Percentiles rank a stretch among this genome's conserved stretches.
These are phyloP conservation scores for Oryzias sinensis DNA, from an alignment of 2,797 vertebrate species.

Conservation along the genomic window DNA sequence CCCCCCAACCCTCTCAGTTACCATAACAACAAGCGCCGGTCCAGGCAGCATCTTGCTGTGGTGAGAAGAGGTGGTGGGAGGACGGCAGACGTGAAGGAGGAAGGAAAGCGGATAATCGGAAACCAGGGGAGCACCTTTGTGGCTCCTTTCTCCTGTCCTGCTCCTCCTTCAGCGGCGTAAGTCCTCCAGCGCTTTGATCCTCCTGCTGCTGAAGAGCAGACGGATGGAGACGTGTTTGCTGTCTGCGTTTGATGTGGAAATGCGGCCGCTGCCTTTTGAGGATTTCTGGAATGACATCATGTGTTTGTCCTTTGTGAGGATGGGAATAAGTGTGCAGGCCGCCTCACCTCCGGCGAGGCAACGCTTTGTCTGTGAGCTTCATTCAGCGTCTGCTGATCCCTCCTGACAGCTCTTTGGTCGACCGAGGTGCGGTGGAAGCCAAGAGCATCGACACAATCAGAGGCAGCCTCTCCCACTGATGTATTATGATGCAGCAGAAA, in stretches of 20 bases:
- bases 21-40: slow-evolving; percentile 77
- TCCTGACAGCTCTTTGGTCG: slow-evolving; percentile 26
- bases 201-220: slow-evolving; percentile 1
- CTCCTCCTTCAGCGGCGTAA: slow-evolving; percentile 58
- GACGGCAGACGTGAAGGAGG: slow-evolving; percentile 37
- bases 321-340: slow-evolving; percentile 36
- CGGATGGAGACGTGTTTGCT: slow-evolving; percentile 17
- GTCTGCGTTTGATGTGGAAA: slow-evolving; percentile 26
- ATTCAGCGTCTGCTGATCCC: slow-evolving; percentile 27
- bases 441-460: slow-evolving; percentile 31
- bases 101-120: slow-evolving; percentile 36
- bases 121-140: slow-evolving; percentile 32
- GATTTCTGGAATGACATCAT: slow-evolving; percentile 57
- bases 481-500: slow-evolving; percentile 30
- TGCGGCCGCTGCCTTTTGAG: slow-evolving; percentile 51
- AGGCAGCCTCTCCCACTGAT: slow-evolving; percentile 35
- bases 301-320: slow-evolving; percentile 60
- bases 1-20: slow-evolving; percentile 60
- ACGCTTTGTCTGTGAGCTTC: slow-evolving; percentile 47
- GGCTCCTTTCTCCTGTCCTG: slow-evolving; percentile 29
- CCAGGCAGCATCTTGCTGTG: slow-evolving; percentile 80
- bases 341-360: slow-evolving; percentile 56
- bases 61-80: slow-evolving; percentile 59
- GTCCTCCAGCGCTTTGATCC: slow-evolving; percentile 43
- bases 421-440: slow-evolving; percentile 45